phyloP scores from a whole-genome alignment of 1,140 invertebrate species.

The Drosophila equinoxialis region DNA sequence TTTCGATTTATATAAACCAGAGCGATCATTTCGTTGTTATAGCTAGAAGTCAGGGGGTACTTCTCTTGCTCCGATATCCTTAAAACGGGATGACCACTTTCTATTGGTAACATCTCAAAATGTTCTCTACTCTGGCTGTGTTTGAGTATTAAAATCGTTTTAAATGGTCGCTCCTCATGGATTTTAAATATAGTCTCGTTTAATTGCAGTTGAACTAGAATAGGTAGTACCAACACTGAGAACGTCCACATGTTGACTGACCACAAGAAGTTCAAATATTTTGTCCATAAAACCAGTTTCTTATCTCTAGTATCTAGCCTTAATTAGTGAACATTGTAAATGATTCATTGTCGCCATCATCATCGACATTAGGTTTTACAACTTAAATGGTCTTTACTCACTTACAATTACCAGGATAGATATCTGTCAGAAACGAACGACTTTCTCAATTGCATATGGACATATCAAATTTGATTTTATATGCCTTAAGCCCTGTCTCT shows the following conservation, averaged over 20 bases:
- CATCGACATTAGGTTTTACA: slow-evolving; percentile 37
- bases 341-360: slow-evolving; percentile 36
- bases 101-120: not conserved
- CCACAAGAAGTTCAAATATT: not conserved
- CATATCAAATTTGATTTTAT: slow-evolving; percentile 5
- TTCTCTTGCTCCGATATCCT: slow-evolving; percentile 34
- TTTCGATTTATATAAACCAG: slow-evolving; percentile 37
- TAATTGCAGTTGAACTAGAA: slow-evolving; percentile 22
- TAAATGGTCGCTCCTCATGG: slow-evolving; percentile 32
- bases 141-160: slow-evolving; percentile 38
- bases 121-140: slow-evolving; percentile 26
- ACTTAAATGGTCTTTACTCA: slow-evolving; percentile 17
- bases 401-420: slow-evolving; percentile 19
- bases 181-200: slow-evolving; percentile 34
- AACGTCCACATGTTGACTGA: slow-evolving; percentile 39
- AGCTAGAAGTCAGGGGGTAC: slow-evolving; percentile 21
- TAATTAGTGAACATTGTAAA: slow-evolving; percentile 56
- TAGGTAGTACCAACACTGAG: slow-evolving; percentile 20
- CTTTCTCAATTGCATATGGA: not conserved
- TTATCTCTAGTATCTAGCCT: slow-evolving; percentile 35
- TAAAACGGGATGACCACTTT: slow-evolving; percentile 27
- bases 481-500: not conserved
- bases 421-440: not conserved
- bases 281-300: not conserved
- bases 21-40: slow-evolving; percentile 48